phyloP scores from a whole-genome alignment of 2,113 vertebrate genomes.

The Eulacestoma nigropectus region DNA sequence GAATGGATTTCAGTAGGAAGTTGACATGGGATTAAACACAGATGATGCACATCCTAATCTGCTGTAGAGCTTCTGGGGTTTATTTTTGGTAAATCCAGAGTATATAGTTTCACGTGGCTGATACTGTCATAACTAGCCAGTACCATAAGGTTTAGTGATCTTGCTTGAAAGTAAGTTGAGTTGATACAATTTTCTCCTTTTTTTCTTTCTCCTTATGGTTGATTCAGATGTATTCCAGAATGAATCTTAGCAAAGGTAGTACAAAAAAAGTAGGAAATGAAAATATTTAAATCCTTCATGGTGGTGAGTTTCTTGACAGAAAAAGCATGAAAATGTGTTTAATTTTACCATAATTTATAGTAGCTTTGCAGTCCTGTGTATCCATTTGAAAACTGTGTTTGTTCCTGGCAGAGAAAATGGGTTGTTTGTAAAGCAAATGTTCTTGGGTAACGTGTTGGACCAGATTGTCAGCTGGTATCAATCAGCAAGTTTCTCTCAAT shows the following conservation, averaged over 20 bases:
- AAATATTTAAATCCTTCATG: neutral
- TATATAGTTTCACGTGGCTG: neutral
- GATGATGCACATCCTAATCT: neutral
- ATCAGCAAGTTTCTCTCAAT: neutral
- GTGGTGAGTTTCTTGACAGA: neutral
- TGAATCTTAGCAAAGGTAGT: neutral
- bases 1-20: neutral
- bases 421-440: neutral
- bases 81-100: neutral
- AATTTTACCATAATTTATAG: neutral
- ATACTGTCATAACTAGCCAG: neutral
- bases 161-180: neutral
- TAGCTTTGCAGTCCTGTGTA: neutral
- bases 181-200: neutral
- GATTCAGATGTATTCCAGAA: neutral
- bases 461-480: neutral
- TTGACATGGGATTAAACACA: neutral
- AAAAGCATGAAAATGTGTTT: accelerated
- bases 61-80: neutral
- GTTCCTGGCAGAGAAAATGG: neutral
- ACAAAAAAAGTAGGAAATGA: neutral
- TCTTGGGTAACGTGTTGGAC: neutral
- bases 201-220: neutral
- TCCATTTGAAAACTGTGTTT: neutral
- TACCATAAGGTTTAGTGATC: neutral